A percentile compares a stretch with the other conserved stretches of the same genome.
These are phyloP conservation scores for Cherax destructor DNA, from an alignment of 1,140 invertebrate genomes.

Conservation along the genomic window DNA sequence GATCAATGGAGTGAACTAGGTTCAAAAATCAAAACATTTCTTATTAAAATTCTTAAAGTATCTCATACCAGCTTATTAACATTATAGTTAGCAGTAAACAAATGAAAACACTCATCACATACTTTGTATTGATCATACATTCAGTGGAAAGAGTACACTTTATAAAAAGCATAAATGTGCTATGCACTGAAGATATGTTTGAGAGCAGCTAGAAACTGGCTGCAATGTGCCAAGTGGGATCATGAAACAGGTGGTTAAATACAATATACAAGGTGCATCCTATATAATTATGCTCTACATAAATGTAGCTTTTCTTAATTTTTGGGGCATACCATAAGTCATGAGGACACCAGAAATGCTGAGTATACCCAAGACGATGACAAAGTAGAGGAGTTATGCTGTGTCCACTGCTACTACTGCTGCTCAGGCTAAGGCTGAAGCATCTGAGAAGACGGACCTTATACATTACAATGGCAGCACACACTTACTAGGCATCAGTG, in stretches of 20 bases:
- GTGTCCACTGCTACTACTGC: slow-evolving; percentile 32
- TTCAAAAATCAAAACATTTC: too few relatives aligned
- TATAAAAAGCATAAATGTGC: too few relatives aligned
- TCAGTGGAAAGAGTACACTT: background rate
- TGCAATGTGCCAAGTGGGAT: background rate
- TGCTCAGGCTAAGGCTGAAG: slow-evolving; percentile 43
- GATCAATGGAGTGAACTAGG: too few relatives aligned
- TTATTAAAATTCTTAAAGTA: too few relatives aligned
- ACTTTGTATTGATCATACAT: background rate
- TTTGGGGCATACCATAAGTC: background rate
- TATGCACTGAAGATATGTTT: background rate
- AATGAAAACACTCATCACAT: background rate
- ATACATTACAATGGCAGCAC: background rate
- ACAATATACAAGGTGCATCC: background rate
- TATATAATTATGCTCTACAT: background rate
- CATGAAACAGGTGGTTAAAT: background rate
- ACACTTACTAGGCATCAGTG: background rate
- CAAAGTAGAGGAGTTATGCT: slow-evolving; percentile 44
- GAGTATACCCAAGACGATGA: slow-evolving; percentile 38
- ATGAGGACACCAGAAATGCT: background rate
- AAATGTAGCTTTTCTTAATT: background rate
- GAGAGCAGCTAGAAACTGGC: background rate
- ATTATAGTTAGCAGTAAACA: background rate
- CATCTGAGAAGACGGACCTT: slow-evolving; percentile 25
- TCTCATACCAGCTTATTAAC: too few relatives aligned